Evolutionary conservation across 2,113 vertebrate genomes (phyloP), one percentile per base, ranked within the genome.

Genomic region (Ctenomys sociabilis): DNA sequence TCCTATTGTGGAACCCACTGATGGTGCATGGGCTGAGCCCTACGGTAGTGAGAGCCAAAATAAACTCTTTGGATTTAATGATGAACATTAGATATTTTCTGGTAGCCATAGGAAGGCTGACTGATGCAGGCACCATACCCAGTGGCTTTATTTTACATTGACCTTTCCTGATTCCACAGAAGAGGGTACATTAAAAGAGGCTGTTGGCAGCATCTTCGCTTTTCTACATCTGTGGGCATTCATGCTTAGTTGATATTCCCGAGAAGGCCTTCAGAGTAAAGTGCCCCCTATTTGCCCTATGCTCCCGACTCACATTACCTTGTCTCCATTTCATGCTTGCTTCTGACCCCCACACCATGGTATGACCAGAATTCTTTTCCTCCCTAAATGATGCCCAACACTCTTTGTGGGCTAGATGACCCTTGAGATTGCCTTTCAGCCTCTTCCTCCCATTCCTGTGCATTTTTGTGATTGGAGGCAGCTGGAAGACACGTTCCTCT

Each of bases 381-480:
- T 91, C 83, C 26, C 45, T 32, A 6, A 84, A 12, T 30, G 12
- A 73, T 52, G 54, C 0, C 26, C 10, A 4, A 40, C 7, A 5
- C 26, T 78, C 0, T 68, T 81, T 10, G 45, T 16, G 57, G 80
- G 24, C 24, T 21, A 40, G 13, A 10, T 59, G 75, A 43, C 72
- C 77, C 14, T 86, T 35, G 6, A 93, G 26, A 9, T 30, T 54
- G 16, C 1, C 32, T 22, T 70, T 57, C 3, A 7, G 7, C 5
- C n/a, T 22, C 0, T 10, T 35, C 28, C 1, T 9, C 45, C 1
- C 1, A 24, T 3, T 13, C 40, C 30, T 85, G 19, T 1, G 3
- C 28, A 49, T 35, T 87, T 64, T 26, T 26, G 40, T 63, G n/a
- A 4, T 9, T 45, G n/a, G 63, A 92, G 63, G 16, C 80, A 52